Base-by-base conservation (phyloP, 1,140 invertebrate species). In the Pseudomyrmex concolor region DNA sequence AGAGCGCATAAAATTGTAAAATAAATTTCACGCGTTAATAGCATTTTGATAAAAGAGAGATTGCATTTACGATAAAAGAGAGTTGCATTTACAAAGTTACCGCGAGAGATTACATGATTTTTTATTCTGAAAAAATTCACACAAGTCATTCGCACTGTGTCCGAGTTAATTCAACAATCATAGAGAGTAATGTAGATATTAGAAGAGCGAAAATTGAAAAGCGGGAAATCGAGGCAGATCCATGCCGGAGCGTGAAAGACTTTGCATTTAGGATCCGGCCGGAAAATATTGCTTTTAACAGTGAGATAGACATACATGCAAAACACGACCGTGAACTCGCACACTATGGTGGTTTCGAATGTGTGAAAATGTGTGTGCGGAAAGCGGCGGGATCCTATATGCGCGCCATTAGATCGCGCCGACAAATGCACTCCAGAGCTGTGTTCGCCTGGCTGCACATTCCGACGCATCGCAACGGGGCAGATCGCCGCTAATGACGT, bases 401-500 rank as follows among this genome's bases (percentile, higher is more conserved):
- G 64, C 85, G 88, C 82, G 67, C 83, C 88, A 84, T 88, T 82
- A 89, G 74, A 66, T 60, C 19, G 34, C 34, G 17, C 54, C 66
- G 77, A 78, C 71, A 51, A 71, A 83, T 57, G 71, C 59, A 55
- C 9, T 62, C 34, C 34, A 34, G 59, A 57, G 55, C 45, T 60
- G 83, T 34, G 34, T 66, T 63, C 84, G 71, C 71, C 67, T 80
- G 63, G 73, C 71, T 88, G 84, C 86, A 48, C 87, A 85, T 85
- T 71, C 66, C 63, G 74, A 86, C 80, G 60, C 25, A 63, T 66
- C 34, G 34, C 34, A 34, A 19, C 22, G 63, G 71, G 88, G 83
- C 70, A 57, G 83, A 64, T 71, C 62, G 80, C 13, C 86, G 80
- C 83, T 91, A 91, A 91, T 88, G 91, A 91, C 89, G 71, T 81